Conservation (phyloP, 2,113 vertebrate species). For the Hystrix brachyura region DNA sequence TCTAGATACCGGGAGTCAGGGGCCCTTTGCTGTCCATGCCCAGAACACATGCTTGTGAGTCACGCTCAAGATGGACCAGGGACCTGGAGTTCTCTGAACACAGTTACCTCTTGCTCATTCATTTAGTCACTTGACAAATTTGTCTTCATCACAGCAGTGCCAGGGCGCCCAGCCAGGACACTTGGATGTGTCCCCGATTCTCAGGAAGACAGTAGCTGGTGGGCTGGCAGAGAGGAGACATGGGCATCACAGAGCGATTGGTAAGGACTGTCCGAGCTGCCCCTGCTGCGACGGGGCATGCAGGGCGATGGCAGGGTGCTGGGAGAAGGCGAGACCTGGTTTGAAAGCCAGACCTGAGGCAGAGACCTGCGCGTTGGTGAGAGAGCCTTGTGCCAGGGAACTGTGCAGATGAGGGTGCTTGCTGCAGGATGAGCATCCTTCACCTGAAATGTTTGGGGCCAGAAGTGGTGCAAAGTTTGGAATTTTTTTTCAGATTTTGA, state of each 20-base stretch:
- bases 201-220: neutral
- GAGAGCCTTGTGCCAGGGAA: too few relatives aligned
- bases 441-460: neutral
- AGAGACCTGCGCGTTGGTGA: neutral
- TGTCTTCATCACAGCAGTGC: neutral
- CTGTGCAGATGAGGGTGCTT: neutral
- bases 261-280: accelerated
- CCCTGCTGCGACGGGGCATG: neutral
- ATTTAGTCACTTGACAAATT: neutral
- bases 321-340: too few relatives aligned
- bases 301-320: neutral
- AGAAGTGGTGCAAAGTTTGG: neutral
- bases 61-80: neutral
- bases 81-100: neutral
- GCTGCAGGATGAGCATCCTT: too few relatives aligned
- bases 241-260: too few relatives aligned
- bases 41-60: neutral
- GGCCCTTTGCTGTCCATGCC: neutral
- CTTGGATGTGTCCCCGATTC: neutral
- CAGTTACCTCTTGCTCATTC: neutral
- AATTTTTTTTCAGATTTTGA: neutral
- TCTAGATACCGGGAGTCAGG: neutral
- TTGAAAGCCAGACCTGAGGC: neutral
- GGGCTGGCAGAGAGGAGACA: neutral
- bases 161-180: neutral